Conservation (phyloP, 1,140 invertebrate genomes). For the Lepidotrigona ventralis region DNA sequence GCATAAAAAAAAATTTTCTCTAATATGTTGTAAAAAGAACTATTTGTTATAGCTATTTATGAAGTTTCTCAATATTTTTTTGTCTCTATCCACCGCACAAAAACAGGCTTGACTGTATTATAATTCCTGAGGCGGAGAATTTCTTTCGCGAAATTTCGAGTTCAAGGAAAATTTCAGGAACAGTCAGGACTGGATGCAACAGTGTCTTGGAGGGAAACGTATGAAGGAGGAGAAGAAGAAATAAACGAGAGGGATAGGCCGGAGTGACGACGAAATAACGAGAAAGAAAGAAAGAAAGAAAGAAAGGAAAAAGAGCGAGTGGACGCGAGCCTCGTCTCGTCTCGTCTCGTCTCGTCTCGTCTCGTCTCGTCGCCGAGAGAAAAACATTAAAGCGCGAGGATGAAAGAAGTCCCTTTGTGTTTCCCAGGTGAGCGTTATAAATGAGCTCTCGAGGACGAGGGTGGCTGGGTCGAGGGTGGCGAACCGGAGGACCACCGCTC, state of each 20-base stretch:
- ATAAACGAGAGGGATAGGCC: neutral
- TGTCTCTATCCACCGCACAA: too few species aligned
- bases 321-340: slow-evolving; percentile 31
- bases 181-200: too few species aligned
- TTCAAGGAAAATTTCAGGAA: too few species aligned
- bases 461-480: slow-evolving; percentile 42
- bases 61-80: too few species aligned
- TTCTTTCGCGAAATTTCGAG: too few species aligned
- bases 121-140: too few species aligned
- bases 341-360: slow-evolving; percentile 33
- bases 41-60: too few species aligned
- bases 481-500: slow-evolving; percentile 36
- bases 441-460: slow-evolving; percentile 70
- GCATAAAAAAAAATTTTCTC: too few species aligned
- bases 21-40: too few species aligned
- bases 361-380: slow-evolving; percentile 48
- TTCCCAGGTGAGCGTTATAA: slow-evolving; percentile 78
- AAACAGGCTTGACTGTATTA: too few species aligned
- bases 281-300: slow-evolving; percentile 48
- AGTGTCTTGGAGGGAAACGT: neutral
- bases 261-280: slow-evolving; percentile 56
- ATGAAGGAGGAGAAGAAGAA: slow-evolving; percentile 38
- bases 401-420: slow-evolving; percentile 77
- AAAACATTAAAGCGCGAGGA: slow-evolving; percentile 68
- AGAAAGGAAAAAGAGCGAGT: slow-evolving; percentile 36